phyloP scores from a whole-genome alignment of 2,797 vertebrate species.

The Brachymystax lenok region DNA sequence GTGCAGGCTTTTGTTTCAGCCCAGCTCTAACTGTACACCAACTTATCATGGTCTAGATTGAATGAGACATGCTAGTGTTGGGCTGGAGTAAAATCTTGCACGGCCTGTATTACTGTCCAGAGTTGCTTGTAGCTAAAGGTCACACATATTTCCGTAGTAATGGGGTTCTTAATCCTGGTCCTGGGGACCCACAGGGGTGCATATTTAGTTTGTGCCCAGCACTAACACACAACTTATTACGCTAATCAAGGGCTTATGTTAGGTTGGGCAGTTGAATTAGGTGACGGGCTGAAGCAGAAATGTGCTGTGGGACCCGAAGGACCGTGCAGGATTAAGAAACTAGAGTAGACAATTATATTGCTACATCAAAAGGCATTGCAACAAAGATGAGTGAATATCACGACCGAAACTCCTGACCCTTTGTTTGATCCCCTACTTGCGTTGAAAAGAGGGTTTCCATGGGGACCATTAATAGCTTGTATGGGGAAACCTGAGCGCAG shows the following conservation, averaged over 20 bases:
- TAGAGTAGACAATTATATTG: neutral
- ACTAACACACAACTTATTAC: neutral
- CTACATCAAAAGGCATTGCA: neutral
- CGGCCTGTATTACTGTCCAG: neutral
- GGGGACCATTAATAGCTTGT: slow-evolving; percentile 23
- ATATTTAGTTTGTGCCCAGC: neutral
- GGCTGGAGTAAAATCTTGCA: neutral
- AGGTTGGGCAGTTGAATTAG: neutral
- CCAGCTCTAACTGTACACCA: neutral
- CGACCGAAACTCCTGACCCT: slow-evolving; percentile 9
- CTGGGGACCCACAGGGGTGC: neutral
- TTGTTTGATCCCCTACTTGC: slow-evolving; percentile 36
- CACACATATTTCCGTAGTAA: neutral
- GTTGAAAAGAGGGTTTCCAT: slow-evolving; percentile 39
- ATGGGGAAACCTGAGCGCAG: slow-evolving; percentile 50
- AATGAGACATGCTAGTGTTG: neutral
- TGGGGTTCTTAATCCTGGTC: neutral
- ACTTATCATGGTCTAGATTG: neutral
- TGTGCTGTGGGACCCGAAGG: neutral
- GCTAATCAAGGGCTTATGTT: neutral
- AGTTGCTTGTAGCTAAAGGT: neutral
- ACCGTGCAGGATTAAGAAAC: neutral
- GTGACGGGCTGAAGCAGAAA: neutral
- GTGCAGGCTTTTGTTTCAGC: neutral
- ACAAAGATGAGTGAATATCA: neutral